A percentile compares a stretch with the other conserved stretches of the same genome.
These are phyloP conservation scores for Brachyhypopomus gauderio DNA, from an alignment of 2,113 vertebrate species.

Conservation along the genomic window DNA sequence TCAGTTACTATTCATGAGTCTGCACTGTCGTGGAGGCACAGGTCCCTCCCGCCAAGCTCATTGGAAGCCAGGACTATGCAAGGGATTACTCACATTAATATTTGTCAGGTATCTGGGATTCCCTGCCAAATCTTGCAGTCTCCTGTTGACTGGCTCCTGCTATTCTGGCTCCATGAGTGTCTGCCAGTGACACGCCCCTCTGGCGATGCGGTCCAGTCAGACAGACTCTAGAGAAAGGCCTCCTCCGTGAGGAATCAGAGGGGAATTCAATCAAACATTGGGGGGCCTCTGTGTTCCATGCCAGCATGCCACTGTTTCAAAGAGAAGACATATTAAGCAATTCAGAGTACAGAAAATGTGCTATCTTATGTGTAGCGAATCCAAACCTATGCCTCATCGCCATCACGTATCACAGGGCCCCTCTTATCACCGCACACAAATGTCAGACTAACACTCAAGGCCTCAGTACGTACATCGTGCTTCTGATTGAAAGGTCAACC, in stretches of 20 bases:
- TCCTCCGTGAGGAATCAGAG: slow-evolving; percentile 58
- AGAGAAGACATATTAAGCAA: slow-evolving; percentile 52
- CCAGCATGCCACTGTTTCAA: slow-evolving; percentile 62
- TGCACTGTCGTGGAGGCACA: background rate
- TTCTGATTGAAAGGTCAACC: slow-evolving; percentile 46
- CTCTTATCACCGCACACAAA: slow-evolving; percentile 34
- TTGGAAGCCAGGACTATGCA: slow-evolving; percentile 8
- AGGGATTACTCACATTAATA: slow-evolving; percentile 34
- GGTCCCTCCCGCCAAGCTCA: slow-evolving; percentile 3
- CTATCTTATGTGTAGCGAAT: background rate
- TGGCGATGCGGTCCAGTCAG: slow-evolving; percentile 50
- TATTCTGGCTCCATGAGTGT: slow-evolving; percentile 57
- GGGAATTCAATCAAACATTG: slow-evolving; percentile 64
- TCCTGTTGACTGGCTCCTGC: slow-evolving; percentile 64
- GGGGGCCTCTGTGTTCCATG: slow-evolving; percentile 58
- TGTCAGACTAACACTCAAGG: slow-evolving; percentile 12
- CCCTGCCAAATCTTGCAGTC: slow-evolving; percentile 60
- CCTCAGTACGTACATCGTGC: background rate
- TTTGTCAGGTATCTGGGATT: slow-evolving; percentile 43
- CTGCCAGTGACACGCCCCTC: slow-evolving; percentile 44
- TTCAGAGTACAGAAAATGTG: slow-evolving; percentile 45
- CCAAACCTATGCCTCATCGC: slow-evolving; percentile 22
- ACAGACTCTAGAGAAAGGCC: slow-evolving; percentile 35
- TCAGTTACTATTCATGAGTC: background rate
- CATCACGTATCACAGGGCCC: background rate